Evolutionary conservation across 2,113 vertebrate genomes (phyloP).

Genomic region (Trichechus manatus): DNA sequence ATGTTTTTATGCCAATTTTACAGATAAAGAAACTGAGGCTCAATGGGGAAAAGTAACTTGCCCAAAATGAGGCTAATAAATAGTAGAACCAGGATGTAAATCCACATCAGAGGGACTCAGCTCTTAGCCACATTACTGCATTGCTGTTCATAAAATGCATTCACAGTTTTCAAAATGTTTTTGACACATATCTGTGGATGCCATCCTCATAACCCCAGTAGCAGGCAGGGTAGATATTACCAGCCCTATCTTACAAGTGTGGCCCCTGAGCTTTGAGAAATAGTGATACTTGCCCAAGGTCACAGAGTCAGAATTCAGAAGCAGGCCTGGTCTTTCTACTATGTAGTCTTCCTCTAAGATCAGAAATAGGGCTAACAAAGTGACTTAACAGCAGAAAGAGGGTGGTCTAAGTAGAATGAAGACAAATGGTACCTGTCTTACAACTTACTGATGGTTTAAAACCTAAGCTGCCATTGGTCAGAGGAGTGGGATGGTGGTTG

Average conservation of each 20-base stretch:
- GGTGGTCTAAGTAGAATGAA: neutral
- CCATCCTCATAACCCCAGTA: neutral
- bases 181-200: neutral
- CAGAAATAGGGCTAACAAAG: neutral
- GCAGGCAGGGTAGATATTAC: neutral
- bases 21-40: neutral
- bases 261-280: conserved; percentile 20
- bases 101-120: neutral
- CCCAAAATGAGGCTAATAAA: neutral
- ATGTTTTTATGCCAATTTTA: neutral
- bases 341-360: neutral
- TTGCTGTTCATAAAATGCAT: neutral
- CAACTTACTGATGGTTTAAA: neutral
- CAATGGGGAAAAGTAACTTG: neutral
- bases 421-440: neutral
- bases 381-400: neutral
- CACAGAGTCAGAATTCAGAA: neutral
- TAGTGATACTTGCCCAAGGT: neutral
- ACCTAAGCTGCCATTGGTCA: neutral
- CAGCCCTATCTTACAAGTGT: neutral
- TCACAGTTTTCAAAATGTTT: neutral
- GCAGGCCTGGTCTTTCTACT: neutral
- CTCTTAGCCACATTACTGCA: neutral
- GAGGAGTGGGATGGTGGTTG: neutral
- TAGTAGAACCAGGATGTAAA: neutral